These are phyloP conservation scores for Rattus rattus DNA, from an alignment of 2,113 vertebrate species.

Conservation along the genomic window DNA sequence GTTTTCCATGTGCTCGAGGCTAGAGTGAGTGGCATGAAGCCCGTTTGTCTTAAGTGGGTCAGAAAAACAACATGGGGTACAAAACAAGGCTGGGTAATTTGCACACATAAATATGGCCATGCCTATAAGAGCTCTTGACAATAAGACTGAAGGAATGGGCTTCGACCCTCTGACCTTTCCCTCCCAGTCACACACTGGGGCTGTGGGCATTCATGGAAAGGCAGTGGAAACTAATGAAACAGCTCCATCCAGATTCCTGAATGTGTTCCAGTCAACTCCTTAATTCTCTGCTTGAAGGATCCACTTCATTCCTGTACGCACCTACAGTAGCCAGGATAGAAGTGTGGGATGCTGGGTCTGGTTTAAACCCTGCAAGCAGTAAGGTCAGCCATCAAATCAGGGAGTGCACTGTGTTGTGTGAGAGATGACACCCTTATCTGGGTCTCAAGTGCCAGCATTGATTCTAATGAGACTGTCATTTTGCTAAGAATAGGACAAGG, in stretches of 20 bases:
- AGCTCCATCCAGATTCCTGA: constrained; percentile 42
- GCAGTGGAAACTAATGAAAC: constrained; percentile 32
- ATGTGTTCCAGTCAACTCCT: constrained; percentile 23
- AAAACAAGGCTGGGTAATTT: constrained; percentile 11
- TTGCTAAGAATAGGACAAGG: constrained; percentile 13
- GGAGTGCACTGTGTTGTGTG: constrained; percentile 45
- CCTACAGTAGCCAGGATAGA: constrained; percentile 39
- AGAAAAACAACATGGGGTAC: constrained; percentile 64
- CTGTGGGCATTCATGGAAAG: neutral
- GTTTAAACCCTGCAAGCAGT: constrained; percentile 62
- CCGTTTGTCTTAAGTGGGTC: constrained; percentile 68
- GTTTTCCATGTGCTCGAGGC: constrained; percentile 62
- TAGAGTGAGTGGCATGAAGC: constrained; percentile 23
- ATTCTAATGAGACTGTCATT: neutral
- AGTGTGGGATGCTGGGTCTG: constrained; percentile 17
- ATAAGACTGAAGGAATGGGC: neutral
- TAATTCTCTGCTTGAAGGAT: neutral
- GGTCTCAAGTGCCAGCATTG: constrained; percentile 50
- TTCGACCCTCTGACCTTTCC: neutral
- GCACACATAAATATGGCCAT: neutral
- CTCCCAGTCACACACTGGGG: too few species aligned
- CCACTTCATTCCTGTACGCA: neutral
- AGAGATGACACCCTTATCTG: constrained; percentile 40
- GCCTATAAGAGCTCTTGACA: constrained; percentile 30
- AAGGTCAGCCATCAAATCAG: constrained; percentile 52